Percentiles rank a stretch among this genome's conserved stretches.
phyloP scores from a whole-genome alignment of 30 jellyfish, hydroid and myxozoan genomes.

The Aurelia sp. region DNA sequence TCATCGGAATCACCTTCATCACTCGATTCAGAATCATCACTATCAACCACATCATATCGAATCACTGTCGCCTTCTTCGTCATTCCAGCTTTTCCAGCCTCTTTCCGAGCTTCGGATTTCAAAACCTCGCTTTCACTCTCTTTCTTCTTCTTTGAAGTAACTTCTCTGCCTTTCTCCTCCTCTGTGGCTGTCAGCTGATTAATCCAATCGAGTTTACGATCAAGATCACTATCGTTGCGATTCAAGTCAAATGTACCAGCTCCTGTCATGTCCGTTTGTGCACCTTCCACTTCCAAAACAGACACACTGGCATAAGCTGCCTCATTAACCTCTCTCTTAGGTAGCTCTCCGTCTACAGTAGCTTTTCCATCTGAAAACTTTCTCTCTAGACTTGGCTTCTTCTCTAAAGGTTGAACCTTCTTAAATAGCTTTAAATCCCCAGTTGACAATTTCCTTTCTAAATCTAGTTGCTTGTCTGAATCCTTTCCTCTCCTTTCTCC shows the following conservation, averaged over 20 bases:
- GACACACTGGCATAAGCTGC: no score
- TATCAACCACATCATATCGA: conserved; percentile 53
- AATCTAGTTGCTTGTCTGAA: no score
- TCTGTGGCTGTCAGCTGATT: conserved; percentile 27
- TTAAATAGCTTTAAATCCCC: no score
- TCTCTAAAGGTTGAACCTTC: background rate
- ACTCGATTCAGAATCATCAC: conserved; percentile 54
- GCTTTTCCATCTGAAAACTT: background rate
- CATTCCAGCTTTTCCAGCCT: conserved; percentile 7
- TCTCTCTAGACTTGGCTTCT: background rate
- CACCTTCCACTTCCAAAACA: no score
- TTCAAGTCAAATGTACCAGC: background rate
- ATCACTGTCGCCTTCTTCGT: conserved; percentile 47
- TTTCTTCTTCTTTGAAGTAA: background rate
- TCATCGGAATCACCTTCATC: conserved; percentile 66
- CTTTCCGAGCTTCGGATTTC: background rate
- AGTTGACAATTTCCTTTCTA: background rate
- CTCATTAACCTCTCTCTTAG: no score
- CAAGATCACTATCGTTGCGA: conserved; percentile 24
- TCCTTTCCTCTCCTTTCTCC: background rate
- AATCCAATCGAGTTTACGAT: background rate
- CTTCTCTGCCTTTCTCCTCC: conserved; percentile 16
- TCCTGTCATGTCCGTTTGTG: no score
- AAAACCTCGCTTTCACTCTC: background rate
- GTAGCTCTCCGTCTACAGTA: no score